These are phyloP conservation scores for Craniophora ligustri DNA, from an alignment of 2,888 invertebrate genomes.

Conservation along the genomic window DNA sequence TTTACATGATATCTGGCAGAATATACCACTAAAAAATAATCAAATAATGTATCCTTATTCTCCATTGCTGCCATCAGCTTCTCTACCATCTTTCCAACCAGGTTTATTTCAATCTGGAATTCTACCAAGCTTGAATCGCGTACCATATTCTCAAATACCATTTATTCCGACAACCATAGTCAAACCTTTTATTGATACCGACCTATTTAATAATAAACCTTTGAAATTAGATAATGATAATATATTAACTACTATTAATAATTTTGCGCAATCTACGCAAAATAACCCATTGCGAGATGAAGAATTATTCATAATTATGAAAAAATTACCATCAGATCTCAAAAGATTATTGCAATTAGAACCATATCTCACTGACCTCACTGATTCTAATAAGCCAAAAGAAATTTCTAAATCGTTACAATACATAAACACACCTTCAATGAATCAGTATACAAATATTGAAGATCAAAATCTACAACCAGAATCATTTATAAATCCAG, in stretches of 20 bases:
- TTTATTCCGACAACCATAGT: background rate
- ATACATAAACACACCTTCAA: background rate
- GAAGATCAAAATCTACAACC: background rate
- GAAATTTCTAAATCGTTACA: background rate
- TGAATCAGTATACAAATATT: background rate
- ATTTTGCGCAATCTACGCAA: background rate
- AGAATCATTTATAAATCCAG: background rate
- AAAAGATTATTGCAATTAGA: background rate
- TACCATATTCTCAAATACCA: background rate
- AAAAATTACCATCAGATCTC: background rate
- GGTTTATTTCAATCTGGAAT: conserved; percentile 5
- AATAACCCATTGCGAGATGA: background rate
- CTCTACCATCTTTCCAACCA: background rate
- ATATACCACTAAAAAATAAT: background rate
- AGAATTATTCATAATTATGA: background rate
- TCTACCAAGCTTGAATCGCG: background rate
- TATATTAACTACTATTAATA: background rate
- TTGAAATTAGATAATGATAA: background rate
- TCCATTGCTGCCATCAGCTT: background rate
- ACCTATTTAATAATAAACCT: background rate
- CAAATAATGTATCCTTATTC: background rate
- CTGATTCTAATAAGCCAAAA: background rate
- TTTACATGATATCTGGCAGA: background rate
- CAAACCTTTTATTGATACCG: background rate
- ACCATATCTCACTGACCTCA: background rate